phyloP scores from a whole-genome alignment of 2,888 invertebrate species.

The Synanthedon andrenaeformis region DNA sequence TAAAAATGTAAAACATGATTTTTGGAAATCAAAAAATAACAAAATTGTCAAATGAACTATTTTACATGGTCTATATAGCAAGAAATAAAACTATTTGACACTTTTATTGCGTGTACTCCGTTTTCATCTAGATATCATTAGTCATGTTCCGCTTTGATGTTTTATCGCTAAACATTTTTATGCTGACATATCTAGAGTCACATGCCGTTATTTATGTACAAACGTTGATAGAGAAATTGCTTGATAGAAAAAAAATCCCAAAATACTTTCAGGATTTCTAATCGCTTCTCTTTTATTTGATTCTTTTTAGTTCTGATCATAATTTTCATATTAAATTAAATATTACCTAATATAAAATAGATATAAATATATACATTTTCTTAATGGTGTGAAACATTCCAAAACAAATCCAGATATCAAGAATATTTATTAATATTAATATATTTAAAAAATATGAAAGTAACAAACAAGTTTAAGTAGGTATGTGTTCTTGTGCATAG shows the following conservation, averaged over 20 bases:
- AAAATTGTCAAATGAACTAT: slow-evolving; percentile 31
- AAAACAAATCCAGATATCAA: no score
- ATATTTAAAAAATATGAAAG: no score
- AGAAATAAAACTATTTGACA: slow-evolving; percentile 48
- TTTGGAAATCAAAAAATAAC: slow-evolving; percentile 3
- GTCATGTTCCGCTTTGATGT: slow-evolving; percentile 57
- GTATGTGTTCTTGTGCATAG: no score
- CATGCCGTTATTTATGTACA: slow-evolving; percentile 30
- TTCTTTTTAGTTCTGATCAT: no score
- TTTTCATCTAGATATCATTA: slow-evolving; percentile 61
- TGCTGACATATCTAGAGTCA: slow-evolving; percentile 37
- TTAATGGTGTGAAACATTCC: no score
- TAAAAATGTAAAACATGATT: neutral
- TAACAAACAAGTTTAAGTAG: no score
- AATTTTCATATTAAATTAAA: no score
- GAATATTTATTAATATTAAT: no score
- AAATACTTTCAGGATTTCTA: no score
- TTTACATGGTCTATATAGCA: slow-evolving; percentile 24
- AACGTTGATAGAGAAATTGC: slow-evolving; percentile 31
- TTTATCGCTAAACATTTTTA: slow-evolving; percentile 54
- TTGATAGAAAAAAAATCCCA: slow-evolving; percentile 17
- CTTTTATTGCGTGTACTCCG: slow-evolving; percentile 57
- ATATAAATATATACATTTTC: no score
- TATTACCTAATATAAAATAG: no score
- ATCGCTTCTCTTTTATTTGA: no score